These are phyloP conservation scores for Troides oblongomaculatus DNA, from an alignment of 2,888 invertebrate genomes.

Conservation along the genomic window DNA sequence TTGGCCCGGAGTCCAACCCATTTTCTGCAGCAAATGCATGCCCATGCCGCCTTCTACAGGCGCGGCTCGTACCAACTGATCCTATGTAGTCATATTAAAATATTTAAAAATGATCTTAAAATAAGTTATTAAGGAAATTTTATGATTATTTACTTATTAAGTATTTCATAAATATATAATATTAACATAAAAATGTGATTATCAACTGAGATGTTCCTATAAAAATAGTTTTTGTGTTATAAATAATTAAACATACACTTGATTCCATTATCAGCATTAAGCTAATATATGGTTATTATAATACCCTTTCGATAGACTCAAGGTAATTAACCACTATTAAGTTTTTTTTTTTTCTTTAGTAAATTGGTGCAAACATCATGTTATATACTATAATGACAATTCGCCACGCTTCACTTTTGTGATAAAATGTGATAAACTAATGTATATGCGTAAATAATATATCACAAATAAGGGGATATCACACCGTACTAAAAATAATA, in stretches of 20 bases:
- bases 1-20: constrained; percentile 99
- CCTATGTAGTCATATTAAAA: constrained; percentile 75
- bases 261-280: not conserved
- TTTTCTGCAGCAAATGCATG: constrained; percentile 97
- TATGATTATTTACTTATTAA: not conserved
- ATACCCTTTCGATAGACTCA: not conserved
- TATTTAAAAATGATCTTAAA: constrained; percentile 9
- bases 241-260: not conserved
- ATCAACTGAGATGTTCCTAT: not conserved
- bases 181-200: not conserved
- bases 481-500: no score
- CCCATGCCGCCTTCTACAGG: constrained; percentile 97
- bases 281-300: not conserved
- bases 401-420: not conserved
- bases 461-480: not conserved
- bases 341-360: not conserved
- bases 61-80: constrained; percentile 93
- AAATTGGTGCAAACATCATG: not conserved
- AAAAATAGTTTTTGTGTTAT: not conserved
- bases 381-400: not conserved
- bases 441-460: not conserved
- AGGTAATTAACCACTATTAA: not conserved
- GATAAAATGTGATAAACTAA: not conserved
- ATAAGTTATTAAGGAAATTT: not conserved
- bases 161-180: not conserved